Conservation (phyloP, 2,797 vertebrate species). For the Taeniopygia guttata region DNA sequence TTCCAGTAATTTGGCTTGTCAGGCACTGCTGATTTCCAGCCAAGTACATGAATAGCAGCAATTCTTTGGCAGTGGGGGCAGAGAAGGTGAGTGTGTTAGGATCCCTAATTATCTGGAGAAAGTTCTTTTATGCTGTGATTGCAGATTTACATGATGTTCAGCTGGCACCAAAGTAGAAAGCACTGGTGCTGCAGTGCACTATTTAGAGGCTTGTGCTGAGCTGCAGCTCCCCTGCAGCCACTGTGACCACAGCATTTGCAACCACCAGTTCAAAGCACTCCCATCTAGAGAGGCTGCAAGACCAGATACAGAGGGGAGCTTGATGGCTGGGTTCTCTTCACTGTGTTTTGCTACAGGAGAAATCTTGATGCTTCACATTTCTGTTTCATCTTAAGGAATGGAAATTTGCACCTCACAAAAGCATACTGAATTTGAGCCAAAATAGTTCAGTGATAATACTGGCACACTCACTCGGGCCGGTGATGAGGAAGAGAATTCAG, state of each 20-base stretch:
- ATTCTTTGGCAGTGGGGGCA: neutral
- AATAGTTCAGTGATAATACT: neutral
- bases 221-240: neutral
- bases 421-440: neutral
- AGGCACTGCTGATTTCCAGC: neutral
- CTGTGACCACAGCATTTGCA: neutral
- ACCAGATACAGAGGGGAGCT: neutral
- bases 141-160: neutral
- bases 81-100: neutral
- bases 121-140: neutral
- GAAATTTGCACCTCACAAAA: neutral
- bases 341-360: neutral
- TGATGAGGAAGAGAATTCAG: neutral
- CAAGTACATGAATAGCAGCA: neutral
- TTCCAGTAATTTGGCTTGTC: slow-evolving; percentile 22
- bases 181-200: neutral
- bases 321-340: neutral
- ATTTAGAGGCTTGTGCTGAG: neutral
- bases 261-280: neutral
- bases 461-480: neutral
- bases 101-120: neutral
- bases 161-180: neutral
- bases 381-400: neutral
- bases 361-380: neutral
- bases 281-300: neutral